Evolutionary conservation across 2,113 vertebrate genomes (phyloP).

Genomic region (Lipotes vexillifer): DNA sequence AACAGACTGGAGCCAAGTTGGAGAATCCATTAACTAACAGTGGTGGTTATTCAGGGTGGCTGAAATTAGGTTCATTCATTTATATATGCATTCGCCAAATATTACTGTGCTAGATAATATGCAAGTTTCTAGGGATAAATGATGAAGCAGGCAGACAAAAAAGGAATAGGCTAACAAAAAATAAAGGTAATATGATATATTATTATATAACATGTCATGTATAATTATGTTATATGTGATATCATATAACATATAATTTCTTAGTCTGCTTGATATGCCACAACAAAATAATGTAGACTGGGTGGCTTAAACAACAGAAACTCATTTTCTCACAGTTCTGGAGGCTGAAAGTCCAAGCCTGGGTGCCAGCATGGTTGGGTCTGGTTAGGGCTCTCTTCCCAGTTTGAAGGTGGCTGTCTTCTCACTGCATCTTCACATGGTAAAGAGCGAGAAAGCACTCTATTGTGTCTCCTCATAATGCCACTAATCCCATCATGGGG

Average conservation of each 20-base stretch:
- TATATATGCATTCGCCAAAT: not conserved
- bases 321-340: not conserved
- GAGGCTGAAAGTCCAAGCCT: not conserved
- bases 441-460: not conserved
- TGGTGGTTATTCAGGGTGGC: not conserved
- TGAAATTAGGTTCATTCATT: not conserved
- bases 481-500: too few species aligned
- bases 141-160: not conserved
- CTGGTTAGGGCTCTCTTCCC: not conserved
- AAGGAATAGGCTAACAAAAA: not conserved
- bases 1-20: not conserved
- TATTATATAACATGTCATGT: not conserved
- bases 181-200: not conserved
- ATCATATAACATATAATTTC: not conserved
- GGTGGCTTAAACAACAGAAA: not conserved
- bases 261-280: not conserved
- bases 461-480: not conserved
- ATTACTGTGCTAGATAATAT: not conserved
- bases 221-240: not conserved
- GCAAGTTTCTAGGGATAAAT: not conserved
- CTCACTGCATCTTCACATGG: not conserved
- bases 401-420: not conserved
- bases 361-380: fast-evolving
- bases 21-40: not conserved
- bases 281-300: not conserved